phyloP scores from a whole-genome alignment of 2,888 invertebrate genomes.

The Lottia scabra region DNA sequence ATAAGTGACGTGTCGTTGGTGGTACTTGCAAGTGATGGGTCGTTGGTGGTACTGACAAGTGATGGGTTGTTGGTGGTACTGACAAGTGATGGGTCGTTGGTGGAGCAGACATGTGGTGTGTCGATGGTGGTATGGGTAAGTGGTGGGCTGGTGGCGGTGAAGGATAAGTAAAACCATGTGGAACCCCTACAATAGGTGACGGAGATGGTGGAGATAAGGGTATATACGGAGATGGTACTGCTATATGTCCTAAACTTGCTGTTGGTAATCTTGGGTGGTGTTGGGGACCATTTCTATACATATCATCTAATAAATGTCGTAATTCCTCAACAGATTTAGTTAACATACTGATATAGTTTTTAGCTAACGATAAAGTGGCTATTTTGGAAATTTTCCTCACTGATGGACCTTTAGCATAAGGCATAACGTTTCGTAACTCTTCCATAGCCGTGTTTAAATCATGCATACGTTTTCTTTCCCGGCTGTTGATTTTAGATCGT shows the following conservation, averaged over 20 bases:
- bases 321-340: slow-evolving; percentile 52
- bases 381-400: slow-evolving; percentile 60
- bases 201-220: neutral
- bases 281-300: slow-evolving; percentile 34
- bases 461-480: slow-evolving; percentile 70
- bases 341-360: slow-evolving; percentile 55
- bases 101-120: neutral
- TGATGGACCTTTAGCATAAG: slow-evolving; percentile 52
- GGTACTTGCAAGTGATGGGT: too few species aligned
- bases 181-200: neutral
- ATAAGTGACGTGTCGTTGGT: too few species aligned
- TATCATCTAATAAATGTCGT: slow-evolving; percentile 46
- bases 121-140: neutral
- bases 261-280: slow-evolving; percentile 9
- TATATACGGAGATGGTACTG: neutral
- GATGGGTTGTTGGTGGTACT: neutral
- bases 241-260: neutral
- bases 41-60: neutral
- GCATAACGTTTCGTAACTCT: slow-evolving; percentile 58
- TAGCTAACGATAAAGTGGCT: slow-evolving; percentile 53
- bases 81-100: neutral
- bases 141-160: neutral
- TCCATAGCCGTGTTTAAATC: slow-evolving; percentile 68
- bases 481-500: slow-evolving; percentile 61
- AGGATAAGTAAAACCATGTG: neutral